Base-by-base conservation (phyloP, 2,113 vertebrate genomes). In the Plectropomus leopardus region DNA sequence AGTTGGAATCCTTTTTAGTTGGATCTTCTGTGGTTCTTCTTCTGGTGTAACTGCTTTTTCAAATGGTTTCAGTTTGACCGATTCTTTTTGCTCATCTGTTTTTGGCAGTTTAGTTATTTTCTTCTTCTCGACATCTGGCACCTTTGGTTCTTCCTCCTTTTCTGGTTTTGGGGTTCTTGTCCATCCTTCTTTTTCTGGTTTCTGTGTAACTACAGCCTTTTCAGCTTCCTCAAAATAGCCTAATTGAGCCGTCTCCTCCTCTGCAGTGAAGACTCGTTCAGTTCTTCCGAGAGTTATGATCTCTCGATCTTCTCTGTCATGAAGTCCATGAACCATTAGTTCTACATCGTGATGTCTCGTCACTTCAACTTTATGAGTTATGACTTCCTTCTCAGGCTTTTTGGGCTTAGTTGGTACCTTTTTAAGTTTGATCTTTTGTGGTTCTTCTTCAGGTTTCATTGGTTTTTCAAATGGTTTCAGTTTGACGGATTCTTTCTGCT, bases 311-410 rank as follows among this genome's bases (percentile, higher is more conserved):
- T 89, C 86, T 84, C 81, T 72, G 24, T 92, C 74, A 24, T 80
- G 73, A 63, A 92, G 76, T 48, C 34, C 28, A 4, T 53, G 88
- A 84, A 83, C 78, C 16, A 9, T 65, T 9, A 78, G 40, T n/a
- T 91, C 86, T 60, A 15, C 23, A 89, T 92, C 78, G 11, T 67
- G 78, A 79, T 64, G 69, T 66, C 28, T 80, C 0, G 50, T 30
- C 34, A 90, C 82, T 76, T 23, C 65, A 30, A 66, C 55, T 82
- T 77, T 82, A 77, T 88, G 86, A 53, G 93, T 70, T 51, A 82
- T n/a, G 2, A 90, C 72, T 76, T 93, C 74, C 80, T 75, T 28
- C 26, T 84, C 80, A 45, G 94, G 86, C 80, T 92, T 90, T 81
- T 73, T 51, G 19, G 90, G 80, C 65, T 90, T 89, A 6, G 78